Evolutionary conservation across 2,797 vertebrate genomes (phyloP).

Genomic region (Enteromius fasciolatus): DNA sequence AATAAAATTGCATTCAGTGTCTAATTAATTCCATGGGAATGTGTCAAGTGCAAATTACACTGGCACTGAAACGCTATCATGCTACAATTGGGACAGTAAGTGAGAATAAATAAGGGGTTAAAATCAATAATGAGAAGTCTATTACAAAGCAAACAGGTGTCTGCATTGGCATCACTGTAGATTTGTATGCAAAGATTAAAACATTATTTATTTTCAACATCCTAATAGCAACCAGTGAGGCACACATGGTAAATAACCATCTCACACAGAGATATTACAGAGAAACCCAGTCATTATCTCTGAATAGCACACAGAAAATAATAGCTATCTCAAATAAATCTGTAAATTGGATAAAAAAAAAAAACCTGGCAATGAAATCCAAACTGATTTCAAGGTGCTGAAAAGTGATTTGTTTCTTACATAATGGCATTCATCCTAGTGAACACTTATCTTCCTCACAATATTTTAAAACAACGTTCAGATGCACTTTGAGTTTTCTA

Average conservation of each 20-base stretch:
- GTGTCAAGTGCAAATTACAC: neutral
- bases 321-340: neutral
- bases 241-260: neutral
- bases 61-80: neutral
- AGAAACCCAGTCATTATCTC: neutral
- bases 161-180: neutral
- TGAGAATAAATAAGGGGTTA: neutral
- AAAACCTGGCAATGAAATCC: neutral
- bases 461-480: neutral
- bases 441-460: neutral
- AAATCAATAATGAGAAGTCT: neutral
- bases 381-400: neutral
- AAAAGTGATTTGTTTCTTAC: neutral
- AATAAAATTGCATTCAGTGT: neutral
- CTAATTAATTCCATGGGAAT: slow-evolving; percentile 5
- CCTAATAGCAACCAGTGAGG: neutral
- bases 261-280: neutral
- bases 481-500: neutral
- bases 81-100: neutral
- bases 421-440: neutral
- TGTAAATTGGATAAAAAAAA: neutral
- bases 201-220: neutral
- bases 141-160: neutral
- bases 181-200: neutral
- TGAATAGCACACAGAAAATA: neutral